phyloP scores from a whole-genome alignment of 1,140 invertebrate species.

The Microplitis demolitor region DNA sequence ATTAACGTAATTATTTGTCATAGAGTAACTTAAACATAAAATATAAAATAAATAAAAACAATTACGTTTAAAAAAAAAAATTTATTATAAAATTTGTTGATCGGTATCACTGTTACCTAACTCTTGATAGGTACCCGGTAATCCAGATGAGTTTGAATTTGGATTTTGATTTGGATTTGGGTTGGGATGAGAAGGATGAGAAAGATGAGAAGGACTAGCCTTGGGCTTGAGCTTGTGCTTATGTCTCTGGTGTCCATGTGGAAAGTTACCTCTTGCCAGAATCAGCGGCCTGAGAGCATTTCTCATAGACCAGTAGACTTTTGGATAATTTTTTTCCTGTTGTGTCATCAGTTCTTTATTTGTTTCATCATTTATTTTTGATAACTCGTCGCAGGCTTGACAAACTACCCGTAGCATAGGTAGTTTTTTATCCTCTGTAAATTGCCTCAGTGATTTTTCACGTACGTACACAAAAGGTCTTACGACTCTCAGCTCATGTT shows the following conservation, averaged over 20 bases:
- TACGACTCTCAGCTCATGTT: constrained; percentile 81
- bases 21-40: no score
- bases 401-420: constrained; percentile 70
- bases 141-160: background rate
- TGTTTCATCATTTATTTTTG: constrained; percentile 69
- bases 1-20: no score
- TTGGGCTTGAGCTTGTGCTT: constrained; percentile 39
- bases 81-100: constrained; percentile 38
- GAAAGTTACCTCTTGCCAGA: constrained; percentile 40
- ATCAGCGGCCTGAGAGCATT: constrained; percentile 75
- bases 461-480: constrained; percentile 87
- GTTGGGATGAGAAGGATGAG: no score
- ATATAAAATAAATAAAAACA: background rate
- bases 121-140: constrained; percentile 29
- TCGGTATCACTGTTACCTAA: constrained; percentile 54
- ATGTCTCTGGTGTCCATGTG: background rate
- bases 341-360: constrained; percentile 74
- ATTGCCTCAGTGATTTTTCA: constrained; percentile 73
- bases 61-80: background rate
- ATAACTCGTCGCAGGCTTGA: constrained; percentile 66
- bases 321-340: constrained; percentile 78
- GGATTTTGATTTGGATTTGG: no score
- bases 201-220: constrained; percentile 40
- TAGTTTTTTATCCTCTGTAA: constrained; percentile 71
- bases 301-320: constrained; percentile 71